Evolutionary conservation across 1,140 invertebrate genomes (phyloP).

Genomic region (Listronotus bonariensis): DNA sequence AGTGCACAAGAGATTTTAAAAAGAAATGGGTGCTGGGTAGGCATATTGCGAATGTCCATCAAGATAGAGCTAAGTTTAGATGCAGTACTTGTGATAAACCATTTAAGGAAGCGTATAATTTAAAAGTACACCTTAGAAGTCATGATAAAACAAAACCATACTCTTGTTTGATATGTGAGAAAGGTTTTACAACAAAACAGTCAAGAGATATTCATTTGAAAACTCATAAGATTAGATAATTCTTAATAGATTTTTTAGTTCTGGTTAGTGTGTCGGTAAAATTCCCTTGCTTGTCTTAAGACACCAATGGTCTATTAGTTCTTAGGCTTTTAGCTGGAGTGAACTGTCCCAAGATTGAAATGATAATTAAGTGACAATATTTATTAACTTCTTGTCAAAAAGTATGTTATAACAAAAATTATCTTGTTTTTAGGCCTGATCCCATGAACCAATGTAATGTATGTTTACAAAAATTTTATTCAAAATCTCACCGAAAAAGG

Average conservation of each 20-base stretch:
- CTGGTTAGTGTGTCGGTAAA: no score
- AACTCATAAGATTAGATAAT: slow-evolving; percentile 39
- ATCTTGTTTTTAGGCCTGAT: neutral
- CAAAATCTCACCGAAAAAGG: slow-evolving; percentile 33
- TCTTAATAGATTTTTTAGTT: no score
- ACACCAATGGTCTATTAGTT: no score
- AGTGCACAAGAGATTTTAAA: slow-evolving; percentile 54
- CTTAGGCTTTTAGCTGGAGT: no score
- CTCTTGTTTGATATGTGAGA: slow-evolving; percentile 59
- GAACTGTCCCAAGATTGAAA: no score
- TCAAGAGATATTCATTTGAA: slow-evolving; percentile 51
- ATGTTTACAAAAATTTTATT: slow-evolving; percentile 34
- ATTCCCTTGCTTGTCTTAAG: no score
- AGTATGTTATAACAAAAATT: no score
- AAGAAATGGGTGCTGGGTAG: slow-evolving; percentile 45
- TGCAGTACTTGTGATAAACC: no score
- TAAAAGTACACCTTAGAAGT: slow-evolving; percentile 55
- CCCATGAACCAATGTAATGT: slow-evolving; percentile 13
- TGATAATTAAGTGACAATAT: no score
- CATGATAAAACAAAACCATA: slow-evolving; percentile 58
- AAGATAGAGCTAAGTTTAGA: no score
- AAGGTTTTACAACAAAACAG: slow-evolving; percentile 57
- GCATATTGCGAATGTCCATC: slow-evolving; percentile 41
- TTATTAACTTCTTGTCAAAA: no score
- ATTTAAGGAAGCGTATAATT: slow-evolving; percentile 8